Evolutionary conservation across 2,113 vertebrate species (phyloP), one percentile per base, ranked within the genome.

Genomic region (Rutilus rutilus): DNA sequence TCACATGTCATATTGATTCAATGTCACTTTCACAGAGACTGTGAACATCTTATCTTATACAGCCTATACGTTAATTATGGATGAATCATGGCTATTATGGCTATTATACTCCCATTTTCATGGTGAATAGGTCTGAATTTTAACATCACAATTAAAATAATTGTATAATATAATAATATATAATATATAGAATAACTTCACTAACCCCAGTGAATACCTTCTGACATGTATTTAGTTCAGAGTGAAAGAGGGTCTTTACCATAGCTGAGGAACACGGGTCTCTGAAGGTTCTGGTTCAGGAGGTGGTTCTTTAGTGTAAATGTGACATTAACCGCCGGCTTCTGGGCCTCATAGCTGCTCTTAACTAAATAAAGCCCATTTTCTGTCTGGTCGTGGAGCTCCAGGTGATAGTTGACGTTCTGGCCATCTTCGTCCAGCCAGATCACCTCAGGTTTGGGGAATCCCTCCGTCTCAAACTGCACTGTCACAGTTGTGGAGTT

Each of bases 271-370:
- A 4, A 64, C 45, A 91, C 52, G 4, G 71, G 14, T 57, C 87
- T 88, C 33, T 73, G 21, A 39, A 92, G 88, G 33, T 83, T 50
- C 73, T 92, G 91, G 73, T 75, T 50, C 73, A 75, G 45, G 36
- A 88, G 78, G 23, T 57, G 85, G 80, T 92, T 92, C 74, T 75
- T 84, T 7, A 91, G 33, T 14, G 14, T 88, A 75, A 92, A 90
- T 12, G 79, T 89, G 60, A 86, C 85, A 27, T 83, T 90, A 21
- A 83, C 6, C 12, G 4, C 27, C 4, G 14, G 2, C 2, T 42
- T 62, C 14, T 85, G n/a, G 1, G 45, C 67, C 10, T 84, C 64
- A 39, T 79, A 79, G 30, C 42, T 74, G 88, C 88, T 87, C 74
- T 33, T 87, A 9, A 89, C 17, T 25, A 65, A 14, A 74, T 83